Base-by-base conservation (phyloP, 2,113 vertebrate species). In the Ondatra zibethicus region DNA sequence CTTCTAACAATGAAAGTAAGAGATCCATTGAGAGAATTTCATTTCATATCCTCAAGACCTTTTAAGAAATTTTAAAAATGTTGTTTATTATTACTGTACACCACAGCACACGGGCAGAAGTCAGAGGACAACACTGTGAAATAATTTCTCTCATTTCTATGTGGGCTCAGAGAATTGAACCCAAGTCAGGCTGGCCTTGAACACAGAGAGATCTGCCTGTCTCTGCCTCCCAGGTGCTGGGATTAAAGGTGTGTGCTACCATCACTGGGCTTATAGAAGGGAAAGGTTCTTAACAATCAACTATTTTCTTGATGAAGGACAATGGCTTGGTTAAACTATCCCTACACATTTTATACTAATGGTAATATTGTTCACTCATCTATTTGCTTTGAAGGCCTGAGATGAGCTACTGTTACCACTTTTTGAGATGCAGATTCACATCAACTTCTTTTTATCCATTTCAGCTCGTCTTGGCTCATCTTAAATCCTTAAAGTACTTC, bases 401-500 rank as follows among this genome's bases (percentile, higher is more conserved):
- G 65, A 7, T 39, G 12, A 81, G 19, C 31, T 95, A 9, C 63
- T 58, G 84, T 9, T 78, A 88, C 7, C 29, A 90, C 66, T 84
- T 93, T 78, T 63, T 75, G 68, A 39, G 66, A 72, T 65, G n/a
- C 12, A 65, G 7, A 63, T 16, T 63, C n/a, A 27, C 47, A 75
- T 31, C 84, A 86, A 47, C 31, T 95, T 42, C 33, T 68, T 76
- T 23, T 94, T 31, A 93, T 76, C 50, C 42, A 94, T 8, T 55
- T 27, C 47, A 66, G 36, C 36, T 1, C 42, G 91, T 76, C 66
- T 42, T 84, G 73, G 88, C 23, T 92, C 17, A 85, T 50, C 63
- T 93, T 23, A 95, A 96, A 63, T 70, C 95, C 47, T 89, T 39
- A 61, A 95, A 65, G 4, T 63, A 91, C 55, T 91, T 94, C 39